Evolutionary conservation across 1,140 invertebrate species (phyloP).

Genomic region (Dreissena polymorpha): DNA sequence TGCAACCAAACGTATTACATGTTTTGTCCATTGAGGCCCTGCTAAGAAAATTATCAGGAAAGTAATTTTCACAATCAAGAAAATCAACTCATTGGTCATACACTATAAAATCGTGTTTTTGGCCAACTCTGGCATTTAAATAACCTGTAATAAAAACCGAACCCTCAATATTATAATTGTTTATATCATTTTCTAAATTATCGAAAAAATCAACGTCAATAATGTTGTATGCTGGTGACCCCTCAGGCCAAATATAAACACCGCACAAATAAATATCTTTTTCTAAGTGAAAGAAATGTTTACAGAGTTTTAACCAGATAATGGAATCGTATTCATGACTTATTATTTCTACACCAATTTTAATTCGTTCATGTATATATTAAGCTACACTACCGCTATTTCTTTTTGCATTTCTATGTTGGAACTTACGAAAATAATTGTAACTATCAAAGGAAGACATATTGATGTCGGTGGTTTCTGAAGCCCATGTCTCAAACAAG

Average conservation of each 20-base stretch:
- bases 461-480: background rate
- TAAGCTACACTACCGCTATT: slow-evolving; percentile 10
- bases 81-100: background rate
- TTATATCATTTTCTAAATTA: background rate
- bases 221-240: slow-evolving; percentile 17
- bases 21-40: background rate
- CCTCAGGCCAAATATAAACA: slow-evolving; percentile 12
- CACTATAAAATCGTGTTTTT: background rate
- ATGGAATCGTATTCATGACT: slow-evolving; percentile 16
- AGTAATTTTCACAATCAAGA: slow-evolving; percentile 15
- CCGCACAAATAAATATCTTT: slow-evolving; percentile 9
- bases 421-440: slow-evolving; percentile 26
- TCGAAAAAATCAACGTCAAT: slow-evolving; percentile 3
- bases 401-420: slow-evolving; percentile 8
- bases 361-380: background rate
- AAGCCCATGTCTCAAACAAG: slow-evolving; percentile 16
- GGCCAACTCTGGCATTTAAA: slow-evolving; percentile 8
- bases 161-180: background rate
- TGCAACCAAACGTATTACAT: background rate
- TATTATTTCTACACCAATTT: background rate
- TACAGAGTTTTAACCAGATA: slow-evolving; percentile 15
- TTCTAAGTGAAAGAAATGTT: slow-evolving; percentile 6
- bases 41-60: slow-evolving; percentile 3
- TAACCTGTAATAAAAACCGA: slow-evolving; percentile 11
- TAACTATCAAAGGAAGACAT: background rate